Percentiles rank a stretch among this genome's conserved stretches.
Conservation (phyloP, 2,797 vertebrate genomes). For the Phrynocephalus guinanensis region DNA sequence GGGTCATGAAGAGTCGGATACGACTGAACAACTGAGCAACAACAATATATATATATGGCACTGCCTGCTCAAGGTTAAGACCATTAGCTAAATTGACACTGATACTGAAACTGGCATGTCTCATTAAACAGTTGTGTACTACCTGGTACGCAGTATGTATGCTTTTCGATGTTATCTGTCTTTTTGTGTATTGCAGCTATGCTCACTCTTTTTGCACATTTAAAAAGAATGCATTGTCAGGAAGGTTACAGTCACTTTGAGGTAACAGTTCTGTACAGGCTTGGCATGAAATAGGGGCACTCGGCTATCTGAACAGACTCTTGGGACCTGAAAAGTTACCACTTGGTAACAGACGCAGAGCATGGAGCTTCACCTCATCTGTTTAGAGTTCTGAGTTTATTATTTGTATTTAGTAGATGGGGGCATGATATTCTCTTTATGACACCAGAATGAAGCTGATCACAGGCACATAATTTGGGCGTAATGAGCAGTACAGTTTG, state of each 20-base stretch:
- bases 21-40: too few species aligned
- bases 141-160: too few species aligned
- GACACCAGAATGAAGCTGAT: neutral
- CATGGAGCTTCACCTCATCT: neutral
- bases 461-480: neutral
- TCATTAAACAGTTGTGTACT: neutral
- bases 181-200: too few species aligned
- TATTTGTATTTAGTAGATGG: neutral
- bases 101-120: neutral
- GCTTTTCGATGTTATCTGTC: too few species aligned
- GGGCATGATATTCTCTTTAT: neutral
- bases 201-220: too few species aligned
- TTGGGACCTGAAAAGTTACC: neutral
- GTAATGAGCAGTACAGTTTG: constrained; percentile 13
- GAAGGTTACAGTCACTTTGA: neutral
- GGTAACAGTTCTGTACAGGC: neutral
- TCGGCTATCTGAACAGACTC: neutral
- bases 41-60: too few species aligned
- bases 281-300: neutral
- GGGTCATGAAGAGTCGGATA: neutral
- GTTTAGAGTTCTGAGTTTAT: neutral
- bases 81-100: neutral
- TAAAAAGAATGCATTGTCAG: too few species aligned
- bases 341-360: neutral
- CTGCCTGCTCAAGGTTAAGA: neutral